Conservation (phyloP, 2,888 invertebrate genomes). For the Iselma pallidipennis region DNA sequence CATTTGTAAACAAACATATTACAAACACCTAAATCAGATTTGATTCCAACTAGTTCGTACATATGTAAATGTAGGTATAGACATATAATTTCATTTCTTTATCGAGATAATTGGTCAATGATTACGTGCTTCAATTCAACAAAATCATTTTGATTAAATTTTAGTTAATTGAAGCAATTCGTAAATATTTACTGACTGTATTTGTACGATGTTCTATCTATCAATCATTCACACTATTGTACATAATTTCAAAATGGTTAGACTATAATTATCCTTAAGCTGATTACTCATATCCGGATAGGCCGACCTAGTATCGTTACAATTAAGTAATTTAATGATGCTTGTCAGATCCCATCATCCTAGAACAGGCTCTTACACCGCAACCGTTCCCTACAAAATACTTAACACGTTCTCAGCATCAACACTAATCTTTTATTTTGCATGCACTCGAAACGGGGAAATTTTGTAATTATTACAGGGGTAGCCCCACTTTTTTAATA, state of each 20-base stretch:
- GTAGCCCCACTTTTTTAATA: no score
- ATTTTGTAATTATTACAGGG: no score
- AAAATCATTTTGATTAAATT: not conserved
- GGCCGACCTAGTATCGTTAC: not conserved
- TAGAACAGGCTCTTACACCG: no score
- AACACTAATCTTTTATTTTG: not conserved
- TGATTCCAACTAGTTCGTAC: not conserved
- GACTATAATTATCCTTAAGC: not conserved
- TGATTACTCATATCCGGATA: not conserved
- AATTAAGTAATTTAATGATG: not conserved
- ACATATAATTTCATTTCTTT: not conserved
- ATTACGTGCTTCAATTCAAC: not conserved
- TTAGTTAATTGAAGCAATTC: not conserved
- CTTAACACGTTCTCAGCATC: not conserved
- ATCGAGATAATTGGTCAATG: not conserved
- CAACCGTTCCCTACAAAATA: not conserved
- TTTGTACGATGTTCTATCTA: not conserved
- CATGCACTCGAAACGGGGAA: no score
- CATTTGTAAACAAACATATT: not conserved
- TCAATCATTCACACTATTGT: no score
- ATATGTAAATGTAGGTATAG: not conserved
- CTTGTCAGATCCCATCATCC: not conserved
- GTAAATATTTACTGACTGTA: not conserved
- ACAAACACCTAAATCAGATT: not conserved
- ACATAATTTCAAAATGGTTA: no score